Percentiles rank a stretch among this genome's conserved stretches.
These are phyloP conservation scores for Lasius fuliginosus DNA, from an alignment of 2,888 invertebrate species.

Conservation along the genomic window DNA sequence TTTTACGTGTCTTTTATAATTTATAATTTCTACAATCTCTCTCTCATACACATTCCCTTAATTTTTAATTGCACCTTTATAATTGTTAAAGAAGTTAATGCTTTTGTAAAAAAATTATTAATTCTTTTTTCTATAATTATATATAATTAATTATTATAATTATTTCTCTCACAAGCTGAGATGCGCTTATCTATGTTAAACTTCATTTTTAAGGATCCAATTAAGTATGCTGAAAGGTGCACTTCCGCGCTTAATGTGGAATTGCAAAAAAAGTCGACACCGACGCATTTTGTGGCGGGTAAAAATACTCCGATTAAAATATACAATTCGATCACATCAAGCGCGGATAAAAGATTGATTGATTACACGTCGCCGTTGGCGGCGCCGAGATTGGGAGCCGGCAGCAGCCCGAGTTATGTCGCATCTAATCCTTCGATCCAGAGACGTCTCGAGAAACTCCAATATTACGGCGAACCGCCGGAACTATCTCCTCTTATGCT, in stretches of 20 bases:
- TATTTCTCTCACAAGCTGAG: neutral
- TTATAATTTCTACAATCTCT: neutral
- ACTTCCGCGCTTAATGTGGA: slow-evolving; percentile 62
- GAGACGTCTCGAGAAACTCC: slow-evolving; percentile 87
- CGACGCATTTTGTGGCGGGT: slow-evolving; percentile 64
- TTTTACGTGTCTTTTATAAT: neutral
- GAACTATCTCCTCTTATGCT: slow-evolving; percentile 87
- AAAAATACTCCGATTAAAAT: slow-evolving; percentile 55
- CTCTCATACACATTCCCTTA: neutral
- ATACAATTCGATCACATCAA: slow-evolving; percentile 13
- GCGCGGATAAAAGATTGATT: slow-evolving; percentile 17
- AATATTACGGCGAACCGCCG: slow-evolving; percentile 88
- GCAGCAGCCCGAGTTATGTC: slow-evolving; percentile 43
- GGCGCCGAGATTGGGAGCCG: neutral
- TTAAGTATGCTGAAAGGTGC: slow-evolving; percentile 69
- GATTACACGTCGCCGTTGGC: slow-evolving; percentile 10
- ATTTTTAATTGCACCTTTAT: slow-evolving; percentile 23
- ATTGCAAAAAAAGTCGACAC: slow-evolving; percentile 76
- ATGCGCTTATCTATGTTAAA: slow-evolving; percentile 3
- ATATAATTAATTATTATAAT: neutral
- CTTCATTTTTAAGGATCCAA: slow-evolving; percentile 72
- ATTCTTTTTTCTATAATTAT: slow-evolving; percentile 8
- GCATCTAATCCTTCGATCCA: slow-evolving; percentile 70
- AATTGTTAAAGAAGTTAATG: neutral
- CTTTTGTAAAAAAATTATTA: neutral